Percentiles rank a stretch among this genome's conserved stretches.
Conservation (phyloP, 1,140 invertebrate species). For the Drosophila paulistorum region DNA sequence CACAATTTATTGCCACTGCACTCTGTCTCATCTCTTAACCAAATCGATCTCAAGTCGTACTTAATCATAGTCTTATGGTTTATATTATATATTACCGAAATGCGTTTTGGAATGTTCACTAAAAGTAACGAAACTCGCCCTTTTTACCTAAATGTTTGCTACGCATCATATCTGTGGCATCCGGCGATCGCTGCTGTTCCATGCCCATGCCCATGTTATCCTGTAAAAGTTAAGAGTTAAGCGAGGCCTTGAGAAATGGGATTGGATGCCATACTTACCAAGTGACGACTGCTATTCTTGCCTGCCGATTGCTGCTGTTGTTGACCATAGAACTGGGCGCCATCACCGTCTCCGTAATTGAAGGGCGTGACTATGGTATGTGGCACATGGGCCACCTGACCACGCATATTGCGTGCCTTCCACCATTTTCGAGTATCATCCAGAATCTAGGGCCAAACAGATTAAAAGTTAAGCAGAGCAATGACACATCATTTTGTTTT, state of each 20-base stretch:
- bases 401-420: constrained; percentile 96
- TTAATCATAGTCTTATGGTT: constrained; percentile 72
- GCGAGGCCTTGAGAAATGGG: too few species aligned
- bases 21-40: constrained; percentile 24
- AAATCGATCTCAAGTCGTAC: constrained; percentile 44
- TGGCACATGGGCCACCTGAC: constrained; percentile 96
- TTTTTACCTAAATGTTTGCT: constrained; percentile 95
- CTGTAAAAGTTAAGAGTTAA: constrained; percentile 55
- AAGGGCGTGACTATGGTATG: constrained; percentile 96
- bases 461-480: too few species aligned
- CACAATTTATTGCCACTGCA: constrained; percentile 70
- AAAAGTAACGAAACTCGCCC: constrained; percentile 98
- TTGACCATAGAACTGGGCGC: constrained; percentile 86
- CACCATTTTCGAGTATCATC: constrained; percentile 99
- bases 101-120: constrained; percentile 50
- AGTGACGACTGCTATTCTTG: constrained; percentile 34
- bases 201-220: constrained; percentile 78
- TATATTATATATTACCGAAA: constrained; percentile 31
- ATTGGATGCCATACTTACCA: constrained; percentile 25
- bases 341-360: constrained; percentile 82
- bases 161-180: constrained; percentile 90
- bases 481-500: too few species aligned
- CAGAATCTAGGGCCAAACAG: constrained; percentile 86
- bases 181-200: constrained; percentile 83
- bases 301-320: constrained; percentile 32